These are phyloP conservation scores for Synchiropus splendidus DNA, from an alignment of 2,113 vertebrate species.

Conservation along the genomic window DNA sequence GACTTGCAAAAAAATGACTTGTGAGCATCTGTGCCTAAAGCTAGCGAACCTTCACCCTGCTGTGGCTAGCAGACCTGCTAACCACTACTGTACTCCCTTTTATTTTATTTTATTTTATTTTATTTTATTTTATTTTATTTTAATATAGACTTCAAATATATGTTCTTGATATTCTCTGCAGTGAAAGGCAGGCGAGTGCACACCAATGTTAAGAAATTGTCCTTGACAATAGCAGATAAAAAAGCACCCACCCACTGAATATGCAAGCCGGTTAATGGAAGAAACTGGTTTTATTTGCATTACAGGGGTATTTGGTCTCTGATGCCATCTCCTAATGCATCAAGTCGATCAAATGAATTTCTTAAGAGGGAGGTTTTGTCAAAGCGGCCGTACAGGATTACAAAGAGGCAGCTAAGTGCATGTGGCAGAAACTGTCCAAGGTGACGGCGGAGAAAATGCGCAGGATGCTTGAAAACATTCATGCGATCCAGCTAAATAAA, in stretches of 20 bases:
- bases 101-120: too few species aligned
- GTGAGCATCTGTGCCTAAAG: too few species aligned
- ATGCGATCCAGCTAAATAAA: constrained; percentile 51
- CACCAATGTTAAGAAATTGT: too few species aligned
- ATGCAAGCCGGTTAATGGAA: constrained; percentile 38
- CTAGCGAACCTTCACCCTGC: too few species aligned
- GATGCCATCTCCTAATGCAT: constrained; percentile 47
- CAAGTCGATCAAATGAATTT: constrained; percentile 31
- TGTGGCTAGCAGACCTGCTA: too few species aligned
- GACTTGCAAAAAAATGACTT: too few species aligned
- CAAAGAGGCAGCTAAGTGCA: constrained; percentile 19
- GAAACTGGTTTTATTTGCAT: constrained; percentile 44
- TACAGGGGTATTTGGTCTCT: constrained; percentile 27
- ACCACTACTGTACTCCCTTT: too few species aligned
- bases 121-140: too few species aligned
- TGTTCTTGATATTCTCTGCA: too few species aligned
- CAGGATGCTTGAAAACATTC: constrained; percentile 38
- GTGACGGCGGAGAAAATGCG: constrained; percentile 50
- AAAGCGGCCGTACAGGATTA: constrained; percentile 8
- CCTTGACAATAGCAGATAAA: not conserved
- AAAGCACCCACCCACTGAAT: not conserved
- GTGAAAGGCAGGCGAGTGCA: too few species aligned
- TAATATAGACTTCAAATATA: too few species aligned
- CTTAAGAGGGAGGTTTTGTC: constrained; percentile 5
- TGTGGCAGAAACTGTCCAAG: constrained; percentile 44